phyloP scores from a whole-genome alignment of 2,113 vertebrate genomes.

The Cebus imitator region DNA sequence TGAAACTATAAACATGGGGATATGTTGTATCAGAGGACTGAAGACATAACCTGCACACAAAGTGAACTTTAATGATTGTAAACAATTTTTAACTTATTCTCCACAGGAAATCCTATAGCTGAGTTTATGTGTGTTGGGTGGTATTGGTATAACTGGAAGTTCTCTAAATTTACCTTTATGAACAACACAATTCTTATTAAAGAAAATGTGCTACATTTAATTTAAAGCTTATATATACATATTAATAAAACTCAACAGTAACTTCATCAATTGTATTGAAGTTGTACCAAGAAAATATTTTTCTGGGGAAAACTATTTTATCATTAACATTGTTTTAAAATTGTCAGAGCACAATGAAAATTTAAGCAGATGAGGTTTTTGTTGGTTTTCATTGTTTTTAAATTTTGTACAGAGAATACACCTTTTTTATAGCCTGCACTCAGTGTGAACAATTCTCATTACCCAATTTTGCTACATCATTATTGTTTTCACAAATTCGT shows the following conservation, averaged over 20 bases:
- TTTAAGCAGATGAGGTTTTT: background rate
- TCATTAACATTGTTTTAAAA: background rate
- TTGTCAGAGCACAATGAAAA: background rate
- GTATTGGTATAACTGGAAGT: background rate
- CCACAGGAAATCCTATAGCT: background rate
- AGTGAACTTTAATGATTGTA: conserved; percentile 7
- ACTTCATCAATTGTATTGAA: background rate
- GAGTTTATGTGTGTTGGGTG: background rate
- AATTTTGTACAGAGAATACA: background rate
- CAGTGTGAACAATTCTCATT: background rate
- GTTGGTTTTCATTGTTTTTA: background rate
- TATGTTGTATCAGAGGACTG: background rate
- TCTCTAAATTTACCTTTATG: conserved; percentile 3
- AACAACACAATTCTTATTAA: background rate
- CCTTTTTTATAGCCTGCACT: background rate
- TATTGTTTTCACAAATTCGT: background rate
- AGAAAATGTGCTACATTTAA: background rate
- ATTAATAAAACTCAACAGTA: background rate
- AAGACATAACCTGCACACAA: background rate
- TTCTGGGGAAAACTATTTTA: background rate
- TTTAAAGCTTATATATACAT: background rate
- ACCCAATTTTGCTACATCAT: background rate
- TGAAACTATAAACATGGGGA: background rate
- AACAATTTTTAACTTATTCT: background rate
- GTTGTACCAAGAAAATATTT: background rate